Evolutionary conservation across 2,888 invertebrate genomes (phyloP), one percentile per base, ranked within the genome.

Genomic region (Hermaeophaga mercurialis): DNA sequence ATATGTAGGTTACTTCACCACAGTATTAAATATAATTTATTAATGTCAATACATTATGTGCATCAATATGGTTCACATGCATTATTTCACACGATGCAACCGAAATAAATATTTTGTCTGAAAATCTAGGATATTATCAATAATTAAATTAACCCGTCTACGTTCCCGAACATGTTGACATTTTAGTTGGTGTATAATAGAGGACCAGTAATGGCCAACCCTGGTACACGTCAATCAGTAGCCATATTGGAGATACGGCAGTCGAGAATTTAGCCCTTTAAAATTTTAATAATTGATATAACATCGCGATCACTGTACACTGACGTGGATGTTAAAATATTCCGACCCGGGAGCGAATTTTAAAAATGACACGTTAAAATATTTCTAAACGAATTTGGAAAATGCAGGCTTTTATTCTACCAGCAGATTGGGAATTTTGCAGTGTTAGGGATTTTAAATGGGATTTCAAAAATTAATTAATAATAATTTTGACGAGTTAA

Each of bases 211-310:
- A 76, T 76, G 73, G 75, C 68, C 65, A 69, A 73, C 67, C 69
- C 74, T 70, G 69, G 72, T 76, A 72, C 61, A 63, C 70, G 75
- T 72, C 75, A 75, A 73, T 75, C 75, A 73, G 66, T 64, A 61
- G 49, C 31, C 22, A 14, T 50, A 33, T 50, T 33, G 43, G 48
- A 36, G 41, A 50, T 33, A 31, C 7, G 14, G 39, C 26, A 19
- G 22, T 9, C 39, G 18, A 12, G 44, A 54, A 44, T 52, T 52
- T 31, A 52, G 43, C 36, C 33, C 31, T 50, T 41, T 41, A 41
- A 50, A 46, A 58, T 62, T 65, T 69, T 60, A 69, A 69, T 68
- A 66, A 65, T 69, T 69, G 58, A 69, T 65, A 60, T 59, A 57
- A 66, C 66, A 67, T 44, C 56, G 54, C 55, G 63, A 60, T 56